Base-by-base conservation (phyloP, 1,140 invertebrate genomes). In the Drosophila simulans region DNA sequence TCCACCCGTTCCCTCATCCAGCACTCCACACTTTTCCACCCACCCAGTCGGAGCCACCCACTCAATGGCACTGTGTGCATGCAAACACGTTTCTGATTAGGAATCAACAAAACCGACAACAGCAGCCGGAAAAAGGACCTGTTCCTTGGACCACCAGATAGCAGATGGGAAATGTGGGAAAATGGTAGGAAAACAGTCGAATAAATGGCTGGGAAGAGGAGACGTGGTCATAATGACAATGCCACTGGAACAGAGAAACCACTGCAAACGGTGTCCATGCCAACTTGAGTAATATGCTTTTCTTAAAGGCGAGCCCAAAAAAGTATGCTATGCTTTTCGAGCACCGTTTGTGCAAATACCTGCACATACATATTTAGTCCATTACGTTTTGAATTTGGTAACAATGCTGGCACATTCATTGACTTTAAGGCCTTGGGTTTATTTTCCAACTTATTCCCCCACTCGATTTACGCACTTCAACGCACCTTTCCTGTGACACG, bases 51-150 rank as follows among this genome's bases (percentile, higher is more conserved):
- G 34, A 15, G 10, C n/a, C 40, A 34, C 34, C 55, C 27, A 37
- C 27, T 12, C 62, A 15, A n/a, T 20, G 37, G 11, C 59, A 51
- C 7, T 31, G 31, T 63, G 51, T 40, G 35, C 74, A 54, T 69
- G 76, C 62, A 75, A 71, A 71, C 68, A 71, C 68, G 68, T 71
- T 71, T 71, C 68, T 71, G 68, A 71, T 71, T 71, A 71, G 68
- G 46, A 68, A 68, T 68, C 64, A 68, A 68, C 59, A 68, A 66
- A 68, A 68, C 64, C 64, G 60, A 68, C 64, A 68, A 68, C 60
- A 66, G 60, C 60, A 68, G 46, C 40, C 46, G 64, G 64, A 68
- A 66, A 66, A 66, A 51, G 64, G 64, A 68, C 64, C 59, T 65
- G 58, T 64, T 66, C 59, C 37, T 40, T 58, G 58, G 58, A 11